Conservation (phyloP, 2,113 vertebrate genomes). For the Myiozetetes cayanensis region DNA sequence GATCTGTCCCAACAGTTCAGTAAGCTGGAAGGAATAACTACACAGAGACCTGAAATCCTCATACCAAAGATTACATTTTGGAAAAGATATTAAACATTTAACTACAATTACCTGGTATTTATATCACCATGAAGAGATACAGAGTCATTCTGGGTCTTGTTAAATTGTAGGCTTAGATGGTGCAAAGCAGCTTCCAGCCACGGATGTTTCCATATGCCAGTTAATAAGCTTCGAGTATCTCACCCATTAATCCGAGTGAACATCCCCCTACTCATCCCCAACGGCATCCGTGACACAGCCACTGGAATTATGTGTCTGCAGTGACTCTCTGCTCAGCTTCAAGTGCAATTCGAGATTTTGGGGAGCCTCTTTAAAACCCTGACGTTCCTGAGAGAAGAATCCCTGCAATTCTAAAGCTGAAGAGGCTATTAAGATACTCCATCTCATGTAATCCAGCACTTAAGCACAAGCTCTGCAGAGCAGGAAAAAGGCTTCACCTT, state of each 20-base stretch:
- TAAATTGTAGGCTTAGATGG: not conserved
- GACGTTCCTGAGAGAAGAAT: not conserved
- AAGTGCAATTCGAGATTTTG: not conserved
- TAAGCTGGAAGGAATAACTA: not conserved
- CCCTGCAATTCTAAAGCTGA: not conserved
- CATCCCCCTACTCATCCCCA: not conserved
- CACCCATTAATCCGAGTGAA: slow-evolving; percentile 23
- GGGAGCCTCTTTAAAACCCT: not conserved
- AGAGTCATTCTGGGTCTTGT: not conserved
- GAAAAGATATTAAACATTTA: not conserved
- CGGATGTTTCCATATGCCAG: slow-evolving; percentile 36
- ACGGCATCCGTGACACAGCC: not conserved
- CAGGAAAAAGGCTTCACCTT: not conserved
- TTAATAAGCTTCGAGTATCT: slow-evolving; percentile 47
- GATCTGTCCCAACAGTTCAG: not conserved
- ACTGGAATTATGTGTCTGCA: not conserved
- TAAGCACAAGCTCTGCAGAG: not conserved
- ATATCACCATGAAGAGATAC: not conserved
- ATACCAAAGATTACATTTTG: not conserved
- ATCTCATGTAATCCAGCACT: not conserved
- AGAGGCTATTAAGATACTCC: not conserved
- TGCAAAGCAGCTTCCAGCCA: slow-evolving; percentile 8
- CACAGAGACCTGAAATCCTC: not conserved
- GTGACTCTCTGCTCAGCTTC: not conserved
- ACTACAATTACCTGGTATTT: not conserved